Evolutionary conservation across 2,113 vertebrate genomes (phyloP).

Genomic region (Prolemur simus): DNA sequence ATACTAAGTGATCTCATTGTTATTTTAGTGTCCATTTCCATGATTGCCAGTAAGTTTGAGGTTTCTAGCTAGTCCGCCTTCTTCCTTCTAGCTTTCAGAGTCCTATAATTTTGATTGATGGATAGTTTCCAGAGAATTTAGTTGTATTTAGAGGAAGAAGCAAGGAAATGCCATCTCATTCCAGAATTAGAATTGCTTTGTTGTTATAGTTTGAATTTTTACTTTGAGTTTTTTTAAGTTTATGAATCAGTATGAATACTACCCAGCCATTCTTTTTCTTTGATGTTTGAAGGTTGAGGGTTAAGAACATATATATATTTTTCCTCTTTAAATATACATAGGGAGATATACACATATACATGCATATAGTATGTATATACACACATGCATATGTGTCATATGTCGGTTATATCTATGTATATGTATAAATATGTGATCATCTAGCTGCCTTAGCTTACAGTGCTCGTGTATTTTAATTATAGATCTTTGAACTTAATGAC

Average conservation of each 20-base stretch:
- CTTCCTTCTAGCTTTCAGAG: background rate
- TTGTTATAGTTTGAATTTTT: slow-evolving; percentile 28
- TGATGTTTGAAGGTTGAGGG: background rate
- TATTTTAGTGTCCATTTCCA: background rate
- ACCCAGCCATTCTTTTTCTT: background rate
- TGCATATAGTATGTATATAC: background rate
- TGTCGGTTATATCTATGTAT: background rate
- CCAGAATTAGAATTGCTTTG: background rate
- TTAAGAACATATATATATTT: background rate
- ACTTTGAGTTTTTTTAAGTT: background rate
- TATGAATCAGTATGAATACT: background rate
- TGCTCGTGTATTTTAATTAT: background rate
- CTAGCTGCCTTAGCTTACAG: background rate
- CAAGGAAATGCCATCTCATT: background rate
- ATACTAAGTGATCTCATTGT: background rate
- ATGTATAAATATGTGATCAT: background rate
- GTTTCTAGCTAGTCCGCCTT: background rate
- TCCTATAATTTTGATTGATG: background rate
- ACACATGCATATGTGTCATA: background rate
- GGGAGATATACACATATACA: background rate
- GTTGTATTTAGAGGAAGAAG: background rate
- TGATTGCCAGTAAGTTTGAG: background rate
- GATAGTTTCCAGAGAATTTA: background rate
- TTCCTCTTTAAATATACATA: background rate
- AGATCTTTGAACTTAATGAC: slow-evolving; percentile 7